Percentiles rank a stretch among this genome's conserved stretches.
Conservation (phyloP, 2,797 vertebrate genomes). For the Tamandua tetradactyla region DNA sequence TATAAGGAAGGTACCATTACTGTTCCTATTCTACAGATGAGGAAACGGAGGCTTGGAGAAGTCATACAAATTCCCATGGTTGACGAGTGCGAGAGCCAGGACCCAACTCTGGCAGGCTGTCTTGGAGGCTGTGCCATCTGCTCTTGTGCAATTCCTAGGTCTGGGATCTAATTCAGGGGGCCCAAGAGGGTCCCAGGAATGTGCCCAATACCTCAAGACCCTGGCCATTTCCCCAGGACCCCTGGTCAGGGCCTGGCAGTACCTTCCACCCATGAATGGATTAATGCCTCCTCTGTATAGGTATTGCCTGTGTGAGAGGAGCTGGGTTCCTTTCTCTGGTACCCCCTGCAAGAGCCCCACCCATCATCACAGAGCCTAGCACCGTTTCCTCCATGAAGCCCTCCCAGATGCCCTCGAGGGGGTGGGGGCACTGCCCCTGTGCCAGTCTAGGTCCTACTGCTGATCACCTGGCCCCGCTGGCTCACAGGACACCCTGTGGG, state of each 20-base stretch:
- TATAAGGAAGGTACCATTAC: neutral
- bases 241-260: neutral
- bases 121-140: neutral
- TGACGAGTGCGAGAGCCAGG: neutral
- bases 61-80: neutral
- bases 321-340: neutral
- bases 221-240: neutral
- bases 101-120: neutral
- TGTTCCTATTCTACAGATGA: neutral
- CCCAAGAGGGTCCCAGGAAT: neutral
- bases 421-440: accelerated
- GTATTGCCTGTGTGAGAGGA: neutral
- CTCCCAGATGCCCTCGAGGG: neutral
- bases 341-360: neutral
- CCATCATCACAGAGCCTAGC: neutral
- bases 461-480: neutral
- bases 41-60: neutral
- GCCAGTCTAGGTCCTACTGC: neutral
- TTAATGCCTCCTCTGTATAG: too few species aligned
- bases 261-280: neutral
- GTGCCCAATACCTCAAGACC: neutral
- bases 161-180: neutral
- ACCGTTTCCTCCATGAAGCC: neutral
- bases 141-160: neutral
- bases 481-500: neutral